Conservation (phyloP, 2,888 invertebrate genomes). For the Hydrotaea cyrtoneurina region DNA sequence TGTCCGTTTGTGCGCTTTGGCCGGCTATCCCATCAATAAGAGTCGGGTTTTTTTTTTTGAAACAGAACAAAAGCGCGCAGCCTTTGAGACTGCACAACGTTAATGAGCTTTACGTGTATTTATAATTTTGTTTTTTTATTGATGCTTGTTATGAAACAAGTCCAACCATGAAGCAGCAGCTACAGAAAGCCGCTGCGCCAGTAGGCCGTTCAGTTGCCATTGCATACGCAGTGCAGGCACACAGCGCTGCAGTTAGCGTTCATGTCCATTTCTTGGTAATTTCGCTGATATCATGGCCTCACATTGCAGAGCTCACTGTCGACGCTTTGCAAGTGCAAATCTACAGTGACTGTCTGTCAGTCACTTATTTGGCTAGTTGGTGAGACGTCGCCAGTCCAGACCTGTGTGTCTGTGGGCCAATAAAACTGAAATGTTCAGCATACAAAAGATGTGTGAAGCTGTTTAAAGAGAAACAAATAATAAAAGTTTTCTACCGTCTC, state of each 20-base stretch:
- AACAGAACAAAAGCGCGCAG: conserved; percentile 58
- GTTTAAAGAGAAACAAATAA: conserved; percentile 47
- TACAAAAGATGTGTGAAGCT: conserved; percentile 34
- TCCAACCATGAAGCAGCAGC: conserved; percentile 17
- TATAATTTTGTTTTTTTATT: conserved; percentile 68
- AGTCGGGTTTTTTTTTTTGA: conserved; percentile 51
- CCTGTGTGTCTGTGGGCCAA: neutral
- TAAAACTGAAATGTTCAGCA: neutral
- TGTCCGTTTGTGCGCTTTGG: conserved; percentile 17
- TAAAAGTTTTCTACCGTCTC: conserved; percentile 31
- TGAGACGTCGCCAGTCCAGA: neutral
- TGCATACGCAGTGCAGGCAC: too few relatives aligned
- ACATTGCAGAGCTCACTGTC: conserved; percentile 43
- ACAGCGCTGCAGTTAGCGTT: neutral
- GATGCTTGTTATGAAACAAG: conserved; percentile 66
- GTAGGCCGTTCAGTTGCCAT: too few relatives aligned
- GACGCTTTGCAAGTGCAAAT: conserved; percentile 56
- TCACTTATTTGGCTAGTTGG: neutral
- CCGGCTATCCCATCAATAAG: conserved; percentile 56
- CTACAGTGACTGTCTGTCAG: conserved; percentile 26
- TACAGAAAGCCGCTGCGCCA: neutral
- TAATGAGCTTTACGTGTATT: conserved; percentile 68
- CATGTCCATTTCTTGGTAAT: conserved; percentile 9
- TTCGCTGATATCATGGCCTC: conserved; percentile 60
- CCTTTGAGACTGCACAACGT: conserved; percentile 63